Conservation (phyloP, 2,797 vertebrate genomes). For the Bradypodion ventrale region DNA sequence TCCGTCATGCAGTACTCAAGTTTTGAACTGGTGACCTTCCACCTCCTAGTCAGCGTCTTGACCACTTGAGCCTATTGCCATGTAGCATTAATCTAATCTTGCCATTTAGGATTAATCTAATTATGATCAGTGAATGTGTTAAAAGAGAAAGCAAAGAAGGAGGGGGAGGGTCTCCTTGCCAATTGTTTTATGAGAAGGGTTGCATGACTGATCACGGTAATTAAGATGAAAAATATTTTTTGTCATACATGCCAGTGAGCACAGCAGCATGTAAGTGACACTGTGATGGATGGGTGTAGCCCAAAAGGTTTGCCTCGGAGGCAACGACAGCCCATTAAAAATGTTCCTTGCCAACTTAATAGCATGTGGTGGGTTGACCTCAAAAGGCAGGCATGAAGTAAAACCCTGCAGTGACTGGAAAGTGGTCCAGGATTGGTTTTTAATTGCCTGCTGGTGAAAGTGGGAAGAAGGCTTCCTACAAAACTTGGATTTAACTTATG, state of each 20-base stretch:
- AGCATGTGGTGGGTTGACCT: background rate
- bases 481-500: too few species aligned
- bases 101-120: background rate
- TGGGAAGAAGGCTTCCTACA: too few species aligned
- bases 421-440: background rate
- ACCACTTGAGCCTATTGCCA: too few species aligned
- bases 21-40: too few species aligned
- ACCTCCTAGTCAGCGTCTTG: too few species aligned
- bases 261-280: background rate
- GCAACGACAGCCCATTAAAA: slow-evolving; percentile 6
- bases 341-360: background rate
- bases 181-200: slow-evolving; percentile 30
- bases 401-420: background rate
- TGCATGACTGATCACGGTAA: slow-evolving; percentile 14
- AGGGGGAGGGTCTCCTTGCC: background rate
- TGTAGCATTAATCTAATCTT: too few species aligned
- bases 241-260: background rate
- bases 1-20: too few species aligned
- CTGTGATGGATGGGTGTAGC: background rate
- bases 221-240: slow-evolving; percentile 25
- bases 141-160: too few species aligned
- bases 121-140: slow-evolving; percentile 3
- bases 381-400: background rate
- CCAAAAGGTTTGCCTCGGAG: background rate
- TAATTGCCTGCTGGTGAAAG: too few species aligned